A percentile compares a stretch with the other conserved stretches of the same genome.
Evolutionary conservation across 2,797 vertebrate genomes (phyloP).

Genomic region (Leucoraja ocellata): DNA sequence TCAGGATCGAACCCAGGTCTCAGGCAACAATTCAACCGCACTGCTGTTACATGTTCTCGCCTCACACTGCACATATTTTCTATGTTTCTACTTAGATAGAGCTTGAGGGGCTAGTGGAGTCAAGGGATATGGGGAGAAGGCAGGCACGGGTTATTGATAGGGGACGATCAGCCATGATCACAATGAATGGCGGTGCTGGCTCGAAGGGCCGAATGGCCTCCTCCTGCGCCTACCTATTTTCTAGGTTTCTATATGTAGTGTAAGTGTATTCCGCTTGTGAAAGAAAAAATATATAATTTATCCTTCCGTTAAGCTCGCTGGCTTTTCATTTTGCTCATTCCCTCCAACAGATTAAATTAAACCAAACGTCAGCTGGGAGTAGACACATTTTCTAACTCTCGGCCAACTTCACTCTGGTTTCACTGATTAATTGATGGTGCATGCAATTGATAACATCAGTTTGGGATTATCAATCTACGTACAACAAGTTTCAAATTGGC

Average conservation of each 20-base stretch:
- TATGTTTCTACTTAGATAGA: no score
- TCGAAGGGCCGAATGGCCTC: no score
- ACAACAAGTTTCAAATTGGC: background rate
- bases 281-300: background rate
- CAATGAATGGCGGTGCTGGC: no score
- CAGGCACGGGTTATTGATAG: no score
- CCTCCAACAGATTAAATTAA: background rate
- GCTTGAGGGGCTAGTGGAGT: no score
- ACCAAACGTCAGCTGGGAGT: background rate
- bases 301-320: background rate
- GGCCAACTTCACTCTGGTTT: background rate
- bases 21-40: no score
- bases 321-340: background rate
- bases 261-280: background rate
- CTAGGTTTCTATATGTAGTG: no score
- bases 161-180: no score
- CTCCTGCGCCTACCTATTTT: no score
- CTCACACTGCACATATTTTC: background rate
- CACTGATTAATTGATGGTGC: background rate
- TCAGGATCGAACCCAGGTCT: no score
- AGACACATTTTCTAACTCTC: background rate
- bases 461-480: background rate
- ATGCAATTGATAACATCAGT: background rate
- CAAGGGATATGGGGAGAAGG: no score
- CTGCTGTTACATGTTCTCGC: no score